Base-by-base conservation (phyloP, 2,888 invertebrate species). In the Spatulosminthurus flaviceps region DNA sequence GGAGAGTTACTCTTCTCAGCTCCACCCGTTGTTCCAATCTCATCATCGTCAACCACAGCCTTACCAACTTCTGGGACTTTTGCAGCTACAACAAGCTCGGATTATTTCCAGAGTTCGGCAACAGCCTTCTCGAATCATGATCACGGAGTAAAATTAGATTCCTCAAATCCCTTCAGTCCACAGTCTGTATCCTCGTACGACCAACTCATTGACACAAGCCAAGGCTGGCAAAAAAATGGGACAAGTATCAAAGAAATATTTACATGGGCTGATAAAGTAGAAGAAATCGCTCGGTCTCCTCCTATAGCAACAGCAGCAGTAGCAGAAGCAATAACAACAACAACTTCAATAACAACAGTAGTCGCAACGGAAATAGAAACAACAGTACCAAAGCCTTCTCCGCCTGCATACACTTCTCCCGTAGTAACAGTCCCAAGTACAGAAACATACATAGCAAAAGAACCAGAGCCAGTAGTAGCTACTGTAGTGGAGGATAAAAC, bases 1-100 rank as follows among this genome's bases (percentile, higher is more conserved):
- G 85, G 85, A 0, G 85, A 85, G 75, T 77, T 84, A 7, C 71
- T 85, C 1, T 85, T 85, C 67, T 84, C 85, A 4, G 79, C 83
- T 16, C 81, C 82, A n/a, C 82, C 84, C 73, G 13, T 26, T 24
- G 19, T 67, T 41, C 43, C 75, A 72, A 42, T 77, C n/a, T 81
- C 79, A 64, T 79, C 77, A 66, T 29, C 22, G 42, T 24, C 43
- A 24, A 69, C 77, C 29, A 73, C 75, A 21, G 73, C 69, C 21
- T 51, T 78, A 43, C 16, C 75, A 42, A 51, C 73, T 66, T 66
- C 79, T 29, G 69, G 78, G 75, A 21, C 72, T 70, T 43, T 22
- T 42, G 73, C 22, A 24, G 24, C 22, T 22, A 42, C 42, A 16
- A 26, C 76, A 4, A 42, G 26, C 34, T 43, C 74, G 11, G 64